Evolutionary conservation across 2,797 vertebrate species (phyloP).

Genomic region (Pterois miles): DNA sequence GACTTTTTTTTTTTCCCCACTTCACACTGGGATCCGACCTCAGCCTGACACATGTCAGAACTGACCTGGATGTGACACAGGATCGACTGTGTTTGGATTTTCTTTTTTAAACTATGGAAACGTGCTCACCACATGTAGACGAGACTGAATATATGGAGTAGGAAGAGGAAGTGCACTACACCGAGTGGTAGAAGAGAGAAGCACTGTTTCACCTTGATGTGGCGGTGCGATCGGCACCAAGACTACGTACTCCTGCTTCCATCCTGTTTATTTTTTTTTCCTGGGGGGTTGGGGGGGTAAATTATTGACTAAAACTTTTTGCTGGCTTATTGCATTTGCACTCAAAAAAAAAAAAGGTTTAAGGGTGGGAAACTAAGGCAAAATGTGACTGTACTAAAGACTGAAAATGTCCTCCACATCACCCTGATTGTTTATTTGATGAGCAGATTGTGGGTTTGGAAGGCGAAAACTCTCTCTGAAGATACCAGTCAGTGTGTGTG

Average conservation of each 20-base stretch:
- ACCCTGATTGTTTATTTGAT: conserved; percentile 44
- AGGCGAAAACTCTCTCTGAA: conserved; percentile 36
- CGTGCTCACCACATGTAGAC: conserved; percentile 25
- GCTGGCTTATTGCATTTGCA: conserved; percentile 83
- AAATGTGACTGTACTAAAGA: conserved; percentile 59
- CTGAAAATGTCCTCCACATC: conserved; percentile 46
- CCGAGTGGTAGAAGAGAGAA: conserved; percentile 53
- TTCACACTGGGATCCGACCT: conserved; percentile 55
- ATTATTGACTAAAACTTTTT: conserved; percentile 80
- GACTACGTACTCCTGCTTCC: conserved; percentile 66
- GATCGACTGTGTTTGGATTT: conserved; percentile 46
- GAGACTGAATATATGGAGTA: conserved; percentile 40
- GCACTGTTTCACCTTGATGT: conserved; percentile 61
- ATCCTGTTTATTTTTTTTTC: conserved; percentile 50
- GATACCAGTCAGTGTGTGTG: too few relatives aligned
- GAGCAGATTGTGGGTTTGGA: conserved; percentile 32
- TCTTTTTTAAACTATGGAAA: conserved; percentile 24
- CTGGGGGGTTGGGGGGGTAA: conserved; percentile 52
- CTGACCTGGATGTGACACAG: conserved; percentile 48
- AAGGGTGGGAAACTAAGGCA: conserved; percentile 40
- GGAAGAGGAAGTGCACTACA: conserved; percentile 66
- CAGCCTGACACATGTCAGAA: conserved; percentile 56
- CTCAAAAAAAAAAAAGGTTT: conserved; percentile 65
- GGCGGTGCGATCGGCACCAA: conserved; percentile 53
- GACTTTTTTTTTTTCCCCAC: conserved; percentile 51